phyloP scores from a whole-genome alignment of 1,140 invertebrate species.

The Anadara kagoshimensis region DNA sequence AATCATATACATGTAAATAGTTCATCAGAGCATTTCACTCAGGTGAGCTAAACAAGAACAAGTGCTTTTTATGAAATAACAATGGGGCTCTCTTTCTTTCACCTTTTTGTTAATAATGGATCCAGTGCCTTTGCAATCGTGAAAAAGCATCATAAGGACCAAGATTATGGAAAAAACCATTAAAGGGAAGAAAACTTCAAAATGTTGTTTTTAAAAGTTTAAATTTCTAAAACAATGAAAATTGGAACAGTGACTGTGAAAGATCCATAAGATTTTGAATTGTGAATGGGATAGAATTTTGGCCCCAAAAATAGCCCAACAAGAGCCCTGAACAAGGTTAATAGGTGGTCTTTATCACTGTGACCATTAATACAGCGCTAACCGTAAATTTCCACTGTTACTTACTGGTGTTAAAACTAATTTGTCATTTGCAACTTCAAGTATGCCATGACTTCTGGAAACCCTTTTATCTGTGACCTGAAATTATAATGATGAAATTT shows the following conservation, averaged over 20 bases:
- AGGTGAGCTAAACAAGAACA: no score
- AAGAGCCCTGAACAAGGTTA: background rate
- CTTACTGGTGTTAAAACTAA: constrained; percentile 69
- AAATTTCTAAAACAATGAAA: no score
- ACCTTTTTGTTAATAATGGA: no score
- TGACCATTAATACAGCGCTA: background rate
- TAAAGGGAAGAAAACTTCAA: no score
- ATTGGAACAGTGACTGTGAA: background rate
- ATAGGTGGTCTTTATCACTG: background rate
- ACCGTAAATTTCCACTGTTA: constrained; percentile 12
- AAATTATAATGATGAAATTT: constrained; percentile 14
- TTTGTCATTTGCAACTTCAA: constrained; percentile 65
- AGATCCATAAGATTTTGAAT: background rate
- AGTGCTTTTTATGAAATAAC: no score
- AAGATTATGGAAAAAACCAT: no score
- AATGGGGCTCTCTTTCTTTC: no score
- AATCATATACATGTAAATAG: no score
- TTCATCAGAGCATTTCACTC: no score
- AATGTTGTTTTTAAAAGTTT: no score
- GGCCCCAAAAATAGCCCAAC: background rate
- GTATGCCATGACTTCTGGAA: constrained; percentile 69
- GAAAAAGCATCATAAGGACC: no score
- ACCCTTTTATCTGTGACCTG: constrained; percentile 71
- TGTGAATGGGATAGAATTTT: background rate
- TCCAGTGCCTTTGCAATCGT: no score